phyloP scores from a whole-genome alignment of 92 coral and sea anemone genomes.

The Pocillopora meandrina region DNA sequence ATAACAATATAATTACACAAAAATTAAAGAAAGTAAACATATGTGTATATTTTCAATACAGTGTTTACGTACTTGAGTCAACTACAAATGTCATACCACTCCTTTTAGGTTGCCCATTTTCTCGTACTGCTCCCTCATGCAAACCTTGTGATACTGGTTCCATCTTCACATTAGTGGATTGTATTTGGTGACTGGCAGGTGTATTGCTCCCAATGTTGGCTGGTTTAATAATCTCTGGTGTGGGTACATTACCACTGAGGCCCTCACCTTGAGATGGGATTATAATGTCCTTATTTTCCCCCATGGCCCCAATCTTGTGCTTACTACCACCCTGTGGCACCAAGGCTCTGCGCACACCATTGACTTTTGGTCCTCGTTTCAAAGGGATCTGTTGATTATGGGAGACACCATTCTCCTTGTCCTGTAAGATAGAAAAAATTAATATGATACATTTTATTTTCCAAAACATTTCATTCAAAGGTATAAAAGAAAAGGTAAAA shows the following conservation, averaged over 20 bases:
- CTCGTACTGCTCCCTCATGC: background rate
- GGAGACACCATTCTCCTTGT: slow-evolving; percentile 54
- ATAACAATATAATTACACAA: no score
- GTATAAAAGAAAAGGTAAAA: no score
- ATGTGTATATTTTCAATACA: background rate
- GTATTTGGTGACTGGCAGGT: slow-evolving; percentile 10
- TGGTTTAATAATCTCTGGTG: background rate
- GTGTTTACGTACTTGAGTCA: slow-evolving; percentile 24
- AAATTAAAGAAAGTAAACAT: no score
- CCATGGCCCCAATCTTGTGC: slow-evolving; percentile 39
- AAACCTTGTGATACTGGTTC: background rate
- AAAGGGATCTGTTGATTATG: slow-evolving; percentile 44
- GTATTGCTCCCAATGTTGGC: background rate
- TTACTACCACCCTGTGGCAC: slow-evolving; percentile 53
- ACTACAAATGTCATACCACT: slow-evolving; percentile 68
- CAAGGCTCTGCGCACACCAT: slow-evolving; percentile 81
- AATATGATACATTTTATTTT: no score
- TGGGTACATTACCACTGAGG: background rate
- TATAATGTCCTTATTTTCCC: slow-evolving; percentile 50
- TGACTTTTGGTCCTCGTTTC: slow-evolving; percentile 81
- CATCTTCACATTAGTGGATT: background rate
- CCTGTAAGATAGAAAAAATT: slow-evolving; percentile 29
- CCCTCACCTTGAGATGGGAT: slow-evolving; percentile 24
- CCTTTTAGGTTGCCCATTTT: slow-evolving; percentile 23
- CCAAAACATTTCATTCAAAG: no score